These are phyloP conservation scores for Aphrocallistes beatrix DNA, from an alignment of 37 sponge, comb jelly and placozoan species.

Conservation along the genomic window DNA sequence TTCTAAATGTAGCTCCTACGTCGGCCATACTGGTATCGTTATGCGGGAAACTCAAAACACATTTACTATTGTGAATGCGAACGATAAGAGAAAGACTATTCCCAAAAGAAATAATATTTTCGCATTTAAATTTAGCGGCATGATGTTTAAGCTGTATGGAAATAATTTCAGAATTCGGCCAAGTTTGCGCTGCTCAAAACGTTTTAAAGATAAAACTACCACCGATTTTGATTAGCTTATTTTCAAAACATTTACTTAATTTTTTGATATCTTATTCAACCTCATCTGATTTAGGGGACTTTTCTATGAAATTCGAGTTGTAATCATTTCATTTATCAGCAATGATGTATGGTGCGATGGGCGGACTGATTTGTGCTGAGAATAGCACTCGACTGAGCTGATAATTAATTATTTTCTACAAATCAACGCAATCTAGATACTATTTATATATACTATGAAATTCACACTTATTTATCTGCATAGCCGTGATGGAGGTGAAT, in stretches of 20 bases:
- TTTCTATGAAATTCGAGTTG: background rate
- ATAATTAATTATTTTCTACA: background rate
- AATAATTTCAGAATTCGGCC: constrained; percentile 16
- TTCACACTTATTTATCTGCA: no score
- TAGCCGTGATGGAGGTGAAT: no score
- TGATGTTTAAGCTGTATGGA: background rate
- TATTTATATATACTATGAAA: no score
- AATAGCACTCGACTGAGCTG: background rate
- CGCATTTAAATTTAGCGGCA: background rate
- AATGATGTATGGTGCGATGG: constrained; percentile 15
- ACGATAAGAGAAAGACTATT: background rate
- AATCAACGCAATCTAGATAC: no score
- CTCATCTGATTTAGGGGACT: background rate
- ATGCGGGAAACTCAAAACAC: background rate
- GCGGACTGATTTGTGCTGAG: background rate
- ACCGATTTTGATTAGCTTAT: background rate
- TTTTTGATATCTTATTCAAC: background rate
- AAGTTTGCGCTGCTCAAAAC: background rate
- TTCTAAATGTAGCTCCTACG: background rate
- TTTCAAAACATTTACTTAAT: no score
- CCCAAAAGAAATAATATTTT: background rate
- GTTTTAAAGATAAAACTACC: background rate
- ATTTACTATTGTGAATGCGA: background rate
- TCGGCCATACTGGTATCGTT: background rate
- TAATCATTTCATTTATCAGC: background rate